These are phyloP conservation scores for Gasterosteus aculeatus DNA, from an alignment of 2,113 vertebrate genomes.

Conservation along the genomic window DNA sequence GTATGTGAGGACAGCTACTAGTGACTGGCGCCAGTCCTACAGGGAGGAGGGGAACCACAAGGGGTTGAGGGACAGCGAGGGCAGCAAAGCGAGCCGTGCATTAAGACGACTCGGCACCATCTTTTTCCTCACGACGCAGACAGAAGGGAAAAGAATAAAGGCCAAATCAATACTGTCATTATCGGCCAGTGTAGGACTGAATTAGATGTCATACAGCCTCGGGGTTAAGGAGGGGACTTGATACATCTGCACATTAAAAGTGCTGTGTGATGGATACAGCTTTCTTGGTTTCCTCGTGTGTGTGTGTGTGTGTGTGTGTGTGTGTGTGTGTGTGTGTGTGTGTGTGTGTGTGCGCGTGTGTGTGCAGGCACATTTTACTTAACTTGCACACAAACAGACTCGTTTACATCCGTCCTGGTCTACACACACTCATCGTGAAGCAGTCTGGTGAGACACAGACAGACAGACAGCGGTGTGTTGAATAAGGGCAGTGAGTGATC, in stretches of 20 bases:
- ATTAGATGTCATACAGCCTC: constrained; percentile 74
- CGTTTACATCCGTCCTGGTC: no score
- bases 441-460: no score
- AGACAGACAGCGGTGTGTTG: no score
- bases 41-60: not conserved
- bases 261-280: constrained; percentile 50
- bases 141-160: constrained; percentile 46
- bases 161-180: constrained; percentile 77
- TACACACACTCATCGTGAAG: no score
- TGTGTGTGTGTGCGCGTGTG: not conserved
- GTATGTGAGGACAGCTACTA: constrained; percentile 1
- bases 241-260: constrained; percentile 70
- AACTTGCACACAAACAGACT: no score
- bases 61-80: not conserved
- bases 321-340: not conserved
- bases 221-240: constrained; percentile 58
- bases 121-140: constrained; percentile 15
- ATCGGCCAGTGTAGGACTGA: constrained; percentile 66
- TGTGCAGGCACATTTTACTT: not conserved
- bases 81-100: not conserved
- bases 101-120: not conserved
- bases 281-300: constrained; percentile 3
- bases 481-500: no score
- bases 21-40: constrained; percentile 1
- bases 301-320: not conserved